A percentile compares a stretch with the other conserved stretches of the same genome.
phyloP scores from a whole-genome alignment of 2,797 vertebrate genomes.

The Muraenolepis orangiensis region DNA sequence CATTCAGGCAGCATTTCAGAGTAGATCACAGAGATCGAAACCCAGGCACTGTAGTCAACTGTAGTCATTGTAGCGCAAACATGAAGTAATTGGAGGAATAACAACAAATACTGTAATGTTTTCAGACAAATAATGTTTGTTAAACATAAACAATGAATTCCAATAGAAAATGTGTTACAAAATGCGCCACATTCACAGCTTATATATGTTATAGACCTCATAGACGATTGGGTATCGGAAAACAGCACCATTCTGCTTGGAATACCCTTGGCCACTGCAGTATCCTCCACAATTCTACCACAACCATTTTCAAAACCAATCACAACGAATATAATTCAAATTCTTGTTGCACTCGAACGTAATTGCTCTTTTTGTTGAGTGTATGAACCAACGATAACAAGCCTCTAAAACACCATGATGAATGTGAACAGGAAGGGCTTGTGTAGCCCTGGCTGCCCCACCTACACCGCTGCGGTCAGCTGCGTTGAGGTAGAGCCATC shows the following conservation, averaged over 20 bases:
- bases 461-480: constrained; percentile 32
- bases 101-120: too few species aligned
- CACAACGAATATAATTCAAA: not conserved
- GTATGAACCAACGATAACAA: not conserved
- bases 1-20: too few species aligned
- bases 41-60: too few species aligned
- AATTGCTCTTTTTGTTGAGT: not conserved
- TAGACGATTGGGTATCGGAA: not conserved
- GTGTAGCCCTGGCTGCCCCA: constrained; percentile 19
- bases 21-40: too few species aligned
- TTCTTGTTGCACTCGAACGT: not conserved
- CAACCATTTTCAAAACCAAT: not conserved
- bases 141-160: too few species aligned
- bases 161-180: too few species aligned
- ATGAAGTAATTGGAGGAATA: too few species aligned
- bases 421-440: constrained; percentile 15
- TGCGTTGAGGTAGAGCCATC: constrained; percentile 47
- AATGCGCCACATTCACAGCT: too few species aligned
- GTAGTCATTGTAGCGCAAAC: too few species aligned
- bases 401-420: not conserved
- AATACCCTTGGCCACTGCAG: not conserved
- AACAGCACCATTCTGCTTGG: not conserved
- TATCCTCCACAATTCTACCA: not conserved
- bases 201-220: not conserved
- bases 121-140: too few species aligned